Evolutionary conservation across 2,888 invertebrate species (phyloP), one percentile per base, ranked within the genome.

Genomic region (Sphecodes monilicornis): DNA sequence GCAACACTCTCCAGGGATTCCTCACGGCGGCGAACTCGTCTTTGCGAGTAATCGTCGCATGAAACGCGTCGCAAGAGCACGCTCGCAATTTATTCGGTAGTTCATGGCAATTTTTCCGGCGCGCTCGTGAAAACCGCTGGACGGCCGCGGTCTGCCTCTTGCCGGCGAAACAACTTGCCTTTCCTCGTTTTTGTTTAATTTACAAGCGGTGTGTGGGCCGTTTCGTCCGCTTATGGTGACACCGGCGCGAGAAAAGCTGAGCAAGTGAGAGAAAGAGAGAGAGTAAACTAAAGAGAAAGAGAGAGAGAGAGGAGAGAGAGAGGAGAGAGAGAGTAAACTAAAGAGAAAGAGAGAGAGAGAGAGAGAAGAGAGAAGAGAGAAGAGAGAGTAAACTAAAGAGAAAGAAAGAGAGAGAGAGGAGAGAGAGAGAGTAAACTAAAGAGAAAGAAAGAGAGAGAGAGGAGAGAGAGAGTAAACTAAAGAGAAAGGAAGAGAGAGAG

Each of bases 91-190:
- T 46, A 66, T 75, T 32, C 64, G n/a, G n/a, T 43, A 43, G 64
- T 75, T 75, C 50, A 32, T 36, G 66, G 32, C 46, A 66, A 75
- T 75, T 75, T 75, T 75, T 75, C 74, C 41, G 41, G 10, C 22
- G 16, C 41, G 69, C 10, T 29, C 69, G 26, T 41, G 41, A 18
- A 41, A 69, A 29, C 32, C 64, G 64, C 8, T 64, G 26, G 26
- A 57, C 57, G 13, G 13, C 68, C 39, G n/a, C n/a, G 2, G 39
- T n/a, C 39, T 13, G 41, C 13, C 26, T 29, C 41, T n/a, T 6
- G 41, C 26, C 39, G 22, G 73, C 36, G 39, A 26, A 41, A 13
- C 50, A 13, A 39, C 26, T 54, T 11, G 39, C 16, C 18, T 64
- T 22, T 43, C 26, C 46, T 66, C 46, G 64, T 46, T 75, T 75